Conservation (phyloP, 1,140 invertebrate species). For the Bombus superbus region DNA sequence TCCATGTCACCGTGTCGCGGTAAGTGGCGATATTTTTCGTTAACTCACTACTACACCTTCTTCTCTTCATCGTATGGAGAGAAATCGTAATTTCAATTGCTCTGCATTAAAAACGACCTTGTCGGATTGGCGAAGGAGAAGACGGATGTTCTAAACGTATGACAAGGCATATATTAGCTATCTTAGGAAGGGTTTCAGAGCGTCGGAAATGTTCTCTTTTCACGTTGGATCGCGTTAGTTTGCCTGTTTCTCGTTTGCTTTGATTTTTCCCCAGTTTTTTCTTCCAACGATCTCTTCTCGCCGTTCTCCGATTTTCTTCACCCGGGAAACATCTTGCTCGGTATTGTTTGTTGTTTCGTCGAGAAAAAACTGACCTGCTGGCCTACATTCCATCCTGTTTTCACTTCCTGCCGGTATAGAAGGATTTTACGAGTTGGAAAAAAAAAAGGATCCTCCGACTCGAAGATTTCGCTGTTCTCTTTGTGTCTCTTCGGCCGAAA, state of each 20-base stretch:
- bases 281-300: not conserved
- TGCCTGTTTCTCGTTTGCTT: conserved; percentile 1
- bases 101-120: fast-evolving
- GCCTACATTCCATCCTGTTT: conserved; percentile 58
- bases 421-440: conserved; percentile 55
- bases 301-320: conserved; percentile 6
- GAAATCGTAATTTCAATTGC: too few species aligned
- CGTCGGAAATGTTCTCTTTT: not conserved
- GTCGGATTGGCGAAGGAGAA: too few species aligned
- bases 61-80: not conserved
- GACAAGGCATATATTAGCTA: not conserved
- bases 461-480: conserved; percentile 32
- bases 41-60: fast-evolving
- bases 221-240: not conserved
- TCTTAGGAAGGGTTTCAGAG: not conserved
- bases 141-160: not conserved
- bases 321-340: not conserved
- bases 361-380: conserved; percentile 42
- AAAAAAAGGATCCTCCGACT: conserved; percentile 25
- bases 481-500: not conserved
- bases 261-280: conserved; percentile 5
- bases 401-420: conserved; percentile 46
- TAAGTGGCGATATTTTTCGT: not conserved
- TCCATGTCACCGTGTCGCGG: not conserved
- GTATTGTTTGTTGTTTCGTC: conserved; percentile 37